Evolutionary conservation across 1,140 invertebrate genomes (phyloP), one percentile per base, ranked within the genome.

Genomic region (Drosophila suzukii): DNA sequence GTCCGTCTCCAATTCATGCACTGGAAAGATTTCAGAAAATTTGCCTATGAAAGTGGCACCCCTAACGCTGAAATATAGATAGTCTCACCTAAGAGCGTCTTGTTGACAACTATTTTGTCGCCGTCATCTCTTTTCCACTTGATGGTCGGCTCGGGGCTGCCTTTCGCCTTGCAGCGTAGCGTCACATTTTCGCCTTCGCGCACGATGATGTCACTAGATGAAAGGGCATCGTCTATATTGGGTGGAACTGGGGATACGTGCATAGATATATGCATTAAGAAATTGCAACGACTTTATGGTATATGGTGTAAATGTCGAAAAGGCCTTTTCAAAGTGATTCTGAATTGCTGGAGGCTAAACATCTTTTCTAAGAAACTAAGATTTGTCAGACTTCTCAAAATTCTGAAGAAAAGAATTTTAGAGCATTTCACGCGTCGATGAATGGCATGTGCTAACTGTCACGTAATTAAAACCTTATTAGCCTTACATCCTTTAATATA

Each of bases 61-160:
- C 10, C 4, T 39, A 1, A 13, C 4, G 32, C 39, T 34, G 2
- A 32, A 34, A 24, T 11, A 38, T 24, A 43, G 2, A 6, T 30
- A 10, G 8, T 81, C 93, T 94, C 90, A 97, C 96, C 96, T 91
- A 95, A 94, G 54, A 95, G 93, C 74, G 95, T 96, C 93, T 96
- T 97, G 93, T 96, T 97, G 92, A 97, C 96, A 81, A 95, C 95
- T 89, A 97, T 97, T 93, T 95, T 96, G 74, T 94, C 94, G 84
- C 95, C 95, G 92, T 98, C 97, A 92, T 98, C 97, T 76, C 97
- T 94, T 93, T 97, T 96, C 97, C 97, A 98, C 92, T 96, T 97
- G 81, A 98, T 96, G 75, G 93, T 96, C 3, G 97, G 97, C 77
- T 95, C 94, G 32, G 97, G 98, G 85, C 96, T 97, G 88, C 98